These are phyloP conservation scores for Glomeris maerens DNA, from an alignment of 1,140 invertebrate species.

Conservation along the genomic window DNA sequence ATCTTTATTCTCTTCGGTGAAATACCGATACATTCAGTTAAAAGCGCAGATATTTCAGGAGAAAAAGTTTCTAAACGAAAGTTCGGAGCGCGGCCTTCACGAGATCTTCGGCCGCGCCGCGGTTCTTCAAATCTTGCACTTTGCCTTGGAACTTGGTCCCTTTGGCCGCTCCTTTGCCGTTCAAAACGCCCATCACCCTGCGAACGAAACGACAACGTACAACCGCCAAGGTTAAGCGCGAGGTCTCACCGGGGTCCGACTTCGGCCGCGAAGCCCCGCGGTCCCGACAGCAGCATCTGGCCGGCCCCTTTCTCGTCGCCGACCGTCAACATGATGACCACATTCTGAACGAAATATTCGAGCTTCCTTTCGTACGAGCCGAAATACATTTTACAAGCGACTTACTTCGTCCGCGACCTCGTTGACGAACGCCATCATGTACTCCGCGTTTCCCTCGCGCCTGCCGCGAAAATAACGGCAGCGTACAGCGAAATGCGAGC, in stretches of 20 bases:
- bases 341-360: slow-evolving; percentile 25
- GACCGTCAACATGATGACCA: slow-evolving; percentile 48
- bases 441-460: slow-evolving; percentile 57
- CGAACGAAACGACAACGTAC: background rate
- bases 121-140: slow-evolving; percentile 4
- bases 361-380: background rate
- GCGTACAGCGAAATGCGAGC: slow-evolving; percentile 5
- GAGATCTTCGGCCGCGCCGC: slow-evolving; percentile 2
- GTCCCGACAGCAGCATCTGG: slow-evolving; percentile 47
- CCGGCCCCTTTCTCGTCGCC: slow-evolving; percentile 52
- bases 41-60: too few species aligned
- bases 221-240: slow-evolving; percentile 5
- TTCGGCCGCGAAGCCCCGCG: slow-evolving; percentile 30
- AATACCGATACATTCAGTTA: too few species aligned
- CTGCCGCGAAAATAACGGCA: slow-evolving; percentile 46
- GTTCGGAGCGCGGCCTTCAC: slow-evolving; percentile 1
- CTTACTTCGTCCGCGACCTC: slow-evolving; percentile 40
- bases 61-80: too few species aligned
- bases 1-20: too few species aligned
- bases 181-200: slow-evolving; percentile 6
- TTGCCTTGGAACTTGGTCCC: slow-evolving; percentile 7
- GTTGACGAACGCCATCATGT: slow-evolving; percentile 47
- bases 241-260: slow-evolving; percentile 33
- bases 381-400: slow-evolving; percentile 12
- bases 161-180: slow-evolving; percentile 10